Percentiles rank a stretch among this genome's conserved stretches.
These are phyloP conservation scores for Eupithecia subfuscata DNA, from an alignment of 2,888 invertebrate species.

Conservation along the genomic window DNA sequence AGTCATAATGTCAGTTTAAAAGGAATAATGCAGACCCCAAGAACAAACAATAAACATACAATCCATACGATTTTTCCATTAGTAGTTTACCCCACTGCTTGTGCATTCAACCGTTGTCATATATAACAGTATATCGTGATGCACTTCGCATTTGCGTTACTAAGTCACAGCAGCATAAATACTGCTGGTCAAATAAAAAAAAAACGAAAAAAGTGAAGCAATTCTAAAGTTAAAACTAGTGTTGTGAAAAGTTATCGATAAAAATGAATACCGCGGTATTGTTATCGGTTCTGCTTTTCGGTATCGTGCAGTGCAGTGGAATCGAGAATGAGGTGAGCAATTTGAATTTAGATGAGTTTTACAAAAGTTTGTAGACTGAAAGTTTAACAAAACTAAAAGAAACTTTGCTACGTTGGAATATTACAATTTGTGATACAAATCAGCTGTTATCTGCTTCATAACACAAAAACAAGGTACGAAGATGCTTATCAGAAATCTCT, in stretches of 20 bases:
- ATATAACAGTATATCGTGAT: constrained; percentile 68
- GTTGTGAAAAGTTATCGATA: constrained; percentile 58
- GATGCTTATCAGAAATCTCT: not conserved
- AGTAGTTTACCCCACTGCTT: constrained; percentile 63
- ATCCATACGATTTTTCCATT: constrained; percentile 11
- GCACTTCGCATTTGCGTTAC: constrained; percentile 72
- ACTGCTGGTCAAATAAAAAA: constrained; percentile 27
- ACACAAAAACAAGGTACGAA: not conserved
- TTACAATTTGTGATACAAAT: not conserved
- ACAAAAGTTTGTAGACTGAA: not conserved
- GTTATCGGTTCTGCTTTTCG: constrained; percentile 71
- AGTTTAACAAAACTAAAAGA: not conserved
- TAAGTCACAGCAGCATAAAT: constrained; percentile 36
- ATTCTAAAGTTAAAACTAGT: constrained; percentile 58
- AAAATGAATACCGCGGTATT: constrained; percentile 72
- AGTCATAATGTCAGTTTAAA: not conserved
- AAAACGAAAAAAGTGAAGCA: constrained; percentile 41
- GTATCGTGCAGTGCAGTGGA: constrained; percentile 71
- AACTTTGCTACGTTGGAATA: no score
- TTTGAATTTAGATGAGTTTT: constrained; percentile 11
- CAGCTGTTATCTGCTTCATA: not conserved
- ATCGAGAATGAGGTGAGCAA: constrained; percentile 70
- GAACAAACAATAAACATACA: constrained; percentile 15
- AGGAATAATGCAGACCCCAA: not conserved
- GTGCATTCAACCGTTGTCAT: constrained; percentile 62